Percentiles rank a stretch among this genome's conserved stretches.
Conservation (phyloP, 1,140 invertebrate genomes). For the Aphelenchoides fujianensis region DNA sequence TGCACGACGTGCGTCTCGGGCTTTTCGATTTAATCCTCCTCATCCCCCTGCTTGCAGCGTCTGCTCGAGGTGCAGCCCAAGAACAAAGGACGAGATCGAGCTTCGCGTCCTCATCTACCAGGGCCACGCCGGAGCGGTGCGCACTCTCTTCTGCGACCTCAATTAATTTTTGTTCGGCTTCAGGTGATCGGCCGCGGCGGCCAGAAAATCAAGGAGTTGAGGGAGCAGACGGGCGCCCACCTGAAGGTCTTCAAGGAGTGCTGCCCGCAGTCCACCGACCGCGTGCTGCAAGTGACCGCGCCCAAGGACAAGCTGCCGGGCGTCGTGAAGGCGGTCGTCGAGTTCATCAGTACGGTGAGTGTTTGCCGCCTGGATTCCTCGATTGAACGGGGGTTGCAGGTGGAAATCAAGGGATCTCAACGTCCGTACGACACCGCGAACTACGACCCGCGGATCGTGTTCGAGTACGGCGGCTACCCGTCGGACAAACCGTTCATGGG, state of each 20-base stretch:
- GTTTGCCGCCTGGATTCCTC: no score
- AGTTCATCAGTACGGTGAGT: constrained; percentile 72
- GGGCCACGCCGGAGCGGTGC: constrained; percentile 85
- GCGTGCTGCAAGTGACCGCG: constrained; percentile 85
- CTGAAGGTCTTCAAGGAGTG: constrained; percentile 94
- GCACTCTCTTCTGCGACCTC: not conserved
- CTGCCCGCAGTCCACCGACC: constrained; percentile 89
- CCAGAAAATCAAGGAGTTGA: constrained; percentile 91
- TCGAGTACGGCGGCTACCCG: constrained; percentile 53
- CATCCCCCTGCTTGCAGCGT: no score
- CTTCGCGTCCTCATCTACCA: constrained; percentile 91
- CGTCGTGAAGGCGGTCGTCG: constrained; percentile 79
- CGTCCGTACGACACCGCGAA: constrained; percentile 42
- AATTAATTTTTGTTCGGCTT: not conserved
- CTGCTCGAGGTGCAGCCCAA: constrained; percentile 34
- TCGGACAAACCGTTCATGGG: not conserved
- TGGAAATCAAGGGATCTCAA: not conserved
- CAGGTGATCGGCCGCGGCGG: constrained; percentile 86
- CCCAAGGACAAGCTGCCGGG: constrained; percentile 77
- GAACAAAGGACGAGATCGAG: constrained; percentile 79
- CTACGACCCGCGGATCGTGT: constrained; percentile 53
- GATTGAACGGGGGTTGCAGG: constrained; percentile 44
- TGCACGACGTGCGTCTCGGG: constrained; percentile 46
- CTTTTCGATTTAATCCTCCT: not conserved
- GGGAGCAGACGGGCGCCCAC: constrained; percentile 89